phyloP scores from a whole-genome alignment of 2,888 invertebrate genomes.

The Neoscelio sp. region DNA sequence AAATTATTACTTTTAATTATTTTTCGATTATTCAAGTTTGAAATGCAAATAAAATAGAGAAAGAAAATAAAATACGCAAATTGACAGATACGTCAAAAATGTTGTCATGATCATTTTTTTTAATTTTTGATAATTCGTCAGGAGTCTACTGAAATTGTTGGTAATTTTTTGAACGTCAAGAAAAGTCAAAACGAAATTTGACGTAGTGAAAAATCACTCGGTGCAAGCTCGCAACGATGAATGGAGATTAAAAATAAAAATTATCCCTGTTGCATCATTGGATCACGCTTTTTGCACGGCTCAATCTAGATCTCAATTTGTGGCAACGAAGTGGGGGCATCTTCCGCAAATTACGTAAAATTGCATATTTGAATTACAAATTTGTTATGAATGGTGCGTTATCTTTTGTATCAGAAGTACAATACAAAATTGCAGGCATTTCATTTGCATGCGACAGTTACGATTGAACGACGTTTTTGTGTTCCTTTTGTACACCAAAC shows the following conservation, averaged over 20 bases:
- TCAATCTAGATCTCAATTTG: slow-evolving; percentile 58
- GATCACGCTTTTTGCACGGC: slow-evolving; percentile 41
- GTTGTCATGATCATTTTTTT: too few relatives aligned
- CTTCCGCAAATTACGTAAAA: slow-evolving; percentile 61
- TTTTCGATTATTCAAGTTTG: too few relatives aligned
- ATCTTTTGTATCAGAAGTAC: slow-evolving; percentile 35
- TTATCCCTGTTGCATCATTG: slow-evolving; percentile 38
- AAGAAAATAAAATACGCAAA: too few relatives aligned
- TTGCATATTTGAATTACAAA: slow-evolving; percentile 60
- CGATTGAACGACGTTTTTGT: slow-evolving; percentile 49
- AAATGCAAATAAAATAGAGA: too few relatives aligned
- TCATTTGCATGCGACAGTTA: slow-evolving; percentile 50
- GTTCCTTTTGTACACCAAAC: slow-evolving; percentile 18
- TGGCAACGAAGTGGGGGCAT: slow-evolving; percentile 19
- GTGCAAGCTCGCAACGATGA: slow-evolving; percentile 10
- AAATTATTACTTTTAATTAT: too few relatives aligned
- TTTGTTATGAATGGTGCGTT: slow-evolving; percentile 51
- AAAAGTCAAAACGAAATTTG: not conserved
- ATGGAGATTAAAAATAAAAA: slow-evolving; percentile 43
- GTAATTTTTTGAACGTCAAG: not conserved
- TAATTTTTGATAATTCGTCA: too few relatives aligned
- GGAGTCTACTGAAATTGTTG: too few relatives aligned
- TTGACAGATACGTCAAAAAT: too few relatives aligned
- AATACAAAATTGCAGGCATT: slow-evolving; percentile 49
- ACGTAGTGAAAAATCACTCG: not conserved